Base-by-base conservation (phyloP, 2,888 invertebrate genomes). In the Ypsolopha sequella region DNA sequence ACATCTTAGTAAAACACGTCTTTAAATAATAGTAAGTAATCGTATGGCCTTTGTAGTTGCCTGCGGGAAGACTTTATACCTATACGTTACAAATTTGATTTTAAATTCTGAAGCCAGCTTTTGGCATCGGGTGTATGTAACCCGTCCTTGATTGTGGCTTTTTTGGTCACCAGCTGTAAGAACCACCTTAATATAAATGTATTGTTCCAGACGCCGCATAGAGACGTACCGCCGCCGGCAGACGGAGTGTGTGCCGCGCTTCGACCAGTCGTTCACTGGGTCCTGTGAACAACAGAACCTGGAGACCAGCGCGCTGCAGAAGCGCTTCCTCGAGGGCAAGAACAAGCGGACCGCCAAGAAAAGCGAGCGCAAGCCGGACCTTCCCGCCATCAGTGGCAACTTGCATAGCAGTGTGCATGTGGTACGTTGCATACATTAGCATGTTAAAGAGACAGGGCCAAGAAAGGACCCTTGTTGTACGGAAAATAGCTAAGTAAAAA, bases 251-350 rank as follows among this genome's bases (percentile, higher is more conserved):
- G 92, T 93, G 71, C 95, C 95, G 55, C 90, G 96, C 56, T 96
- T 94, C 84, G 95, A 95, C 73, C 95, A 95, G 73, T 93, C 95
- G 58, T 94, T 95, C 79, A 94, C 90, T 71, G 94, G 94, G 41
- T 89, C 94, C 56, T 95, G 95, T 85, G 96, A 97, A 70, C 96
- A 96, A 74, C 95, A 97, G 75, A 92, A 94, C 64, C 91, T 96
- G 81, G 96, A 97, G 77, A 96, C 97, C 39, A 89, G 92, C 61
- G 91, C 94, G 58, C 88, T 97, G 57, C 95, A 95, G 76, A 96
- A 97, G 80, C 91, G 95, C 58, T 97, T 93, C 80, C 89, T 96
- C 64, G 97, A 97, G 81, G 93, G 93, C 74, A 97, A 96, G 78
- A 92, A 95, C 60, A 97, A 97, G 80, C 89, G 94, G 62, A 92